A percentile compares a stretch with the other conserved stretches of the same genome.
These are phyloP conservation scores for Crocidura indochinensis DNA, from an alignment of 2,797 vertebrate species.

Conservation along the genomic window DNA sequence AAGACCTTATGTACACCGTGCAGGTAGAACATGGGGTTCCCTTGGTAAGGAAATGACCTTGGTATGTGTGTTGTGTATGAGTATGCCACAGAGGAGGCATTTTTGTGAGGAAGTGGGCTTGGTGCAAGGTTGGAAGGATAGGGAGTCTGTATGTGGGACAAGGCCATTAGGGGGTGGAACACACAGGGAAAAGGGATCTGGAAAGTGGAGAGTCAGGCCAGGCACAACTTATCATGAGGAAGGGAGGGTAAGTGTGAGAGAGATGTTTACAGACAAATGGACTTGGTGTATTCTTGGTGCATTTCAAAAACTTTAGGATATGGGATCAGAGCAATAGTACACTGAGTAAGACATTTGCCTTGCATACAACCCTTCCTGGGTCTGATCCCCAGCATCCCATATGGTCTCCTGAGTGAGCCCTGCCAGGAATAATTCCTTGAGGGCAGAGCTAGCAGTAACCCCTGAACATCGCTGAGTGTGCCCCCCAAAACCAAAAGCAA, in stretches of 20 bases:
- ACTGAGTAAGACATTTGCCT: too few species aligned
- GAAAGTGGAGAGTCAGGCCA: too few species aligned
- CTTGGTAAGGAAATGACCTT: not conserved
- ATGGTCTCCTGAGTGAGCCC: too few species aligned
- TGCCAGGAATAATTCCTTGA: too few species aligned
- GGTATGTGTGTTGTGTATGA: not conserved
- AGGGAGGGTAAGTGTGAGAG: not conserved
- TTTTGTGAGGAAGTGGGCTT: conserved; percentile 36
- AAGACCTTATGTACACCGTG: not conserved
- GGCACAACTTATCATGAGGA: not conserved
- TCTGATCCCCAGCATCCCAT: too few species aligned
- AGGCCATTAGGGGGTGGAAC: not conserved
- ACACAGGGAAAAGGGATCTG: not conserved
- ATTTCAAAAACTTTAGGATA: conserved; percentile 5
- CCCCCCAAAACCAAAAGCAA: too few species aligned
- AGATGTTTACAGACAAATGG: not conserved
- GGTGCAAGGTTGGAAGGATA: not conserved
- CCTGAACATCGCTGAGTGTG: too few species aligned
- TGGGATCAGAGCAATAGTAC: too few species aligned
- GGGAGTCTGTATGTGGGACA: not conserved
- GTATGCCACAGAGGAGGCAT: not conserved
- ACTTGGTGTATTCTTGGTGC: not conserved
- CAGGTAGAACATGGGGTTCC: not conserved
- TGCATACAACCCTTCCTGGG: too few species aligned
- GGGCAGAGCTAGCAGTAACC: too few species aligned